Conservation (phyloP, 2,113 vertebrate genomes). For the Callipepla squamata region DNA sequence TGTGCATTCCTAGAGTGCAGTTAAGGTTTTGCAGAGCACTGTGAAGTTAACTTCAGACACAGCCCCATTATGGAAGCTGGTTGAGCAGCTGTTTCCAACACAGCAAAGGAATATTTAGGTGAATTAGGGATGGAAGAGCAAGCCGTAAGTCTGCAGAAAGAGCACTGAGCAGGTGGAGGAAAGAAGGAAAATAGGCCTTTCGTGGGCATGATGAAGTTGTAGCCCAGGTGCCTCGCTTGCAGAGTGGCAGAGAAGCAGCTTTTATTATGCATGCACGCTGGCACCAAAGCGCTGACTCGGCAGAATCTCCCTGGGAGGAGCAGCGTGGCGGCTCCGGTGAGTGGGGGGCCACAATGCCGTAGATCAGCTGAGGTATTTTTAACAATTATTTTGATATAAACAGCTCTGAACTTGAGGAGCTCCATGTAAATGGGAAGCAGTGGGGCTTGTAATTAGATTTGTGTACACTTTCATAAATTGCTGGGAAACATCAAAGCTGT, state of each 20-base stretch:
- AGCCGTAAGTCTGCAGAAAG: not conserved
- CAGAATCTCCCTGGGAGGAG: slow-evolving; percentile 45
- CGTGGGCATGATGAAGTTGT: slow-evolving; percentile 1
- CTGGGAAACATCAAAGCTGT: slow-evolving; percentile 76
- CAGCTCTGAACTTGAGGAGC: slow-evolving; percentile 74
- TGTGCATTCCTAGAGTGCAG: fast-evolving
- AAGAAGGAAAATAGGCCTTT: not conserved
- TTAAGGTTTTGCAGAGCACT: not conserved
- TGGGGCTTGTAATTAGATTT: slow-evolving; percentile 81
- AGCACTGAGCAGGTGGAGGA: not conserved
- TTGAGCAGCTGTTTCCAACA: slow-evolving; percentile 15
- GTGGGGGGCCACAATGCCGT: slow-evolving; percentile 6
- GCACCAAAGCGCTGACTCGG: slow-evolving; percentile 5
- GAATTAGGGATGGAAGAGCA: not conserved
- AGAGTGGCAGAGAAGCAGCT: fast-evolving
- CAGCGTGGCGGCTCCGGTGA: slow-evolving; percentile 20
- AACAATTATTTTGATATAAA: slow-evolving; percentile 80
- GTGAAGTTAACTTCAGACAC: not conserved
- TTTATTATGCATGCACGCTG: not conserved
- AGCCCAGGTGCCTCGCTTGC: fast-evolving
- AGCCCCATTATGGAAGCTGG: not conserved
- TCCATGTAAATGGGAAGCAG: slow-evolving; percentile 80
- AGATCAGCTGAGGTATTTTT: slow-evolving; percentile 70
- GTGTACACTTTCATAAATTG: slow-evolving; percentile 82
- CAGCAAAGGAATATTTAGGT: not conserved